Base-by-base conservation (phyloP, 1,140 invertebrate genomes). In the Bombus difficillimus region DNA sequence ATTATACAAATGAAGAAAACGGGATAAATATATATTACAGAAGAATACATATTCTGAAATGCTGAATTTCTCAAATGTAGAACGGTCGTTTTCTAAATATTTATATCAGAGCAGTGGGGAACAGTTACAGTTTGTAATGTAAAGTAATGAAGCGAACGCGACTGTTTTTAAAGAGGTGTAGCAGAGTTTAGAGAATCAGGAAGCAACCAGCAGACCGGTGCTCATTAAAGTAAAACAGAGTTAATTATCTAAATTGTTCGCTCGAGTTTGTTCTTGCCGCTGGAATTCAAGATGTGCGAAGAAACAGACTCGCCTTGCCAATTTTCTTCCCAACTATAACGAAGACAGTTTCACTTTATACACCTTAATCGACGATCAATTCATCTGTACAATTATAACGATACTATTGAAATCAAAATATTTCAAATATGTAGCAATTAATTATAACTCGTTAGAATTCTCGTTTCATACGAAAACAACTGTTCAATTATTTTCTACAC, bases 241-340 rank as follows among this genome's bases (percentile, higher is more conserved):
- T 88, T 89, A 91, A 89, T 91, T 88, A 88, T 68, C 80, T 73
- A 59, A 85, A 80, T 89, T 88, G 84, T 87, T 89, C 77, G 62
- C 85, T 84, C 74, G 76, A 89, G 87, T 74, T 81, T 78, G 43
- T 78, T 79, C 47, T 62, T 39, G 64, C 47, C 32, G 22, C 13
- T 28, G 28, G 39, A 64, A 64, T 78, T 43, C n/a, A 39, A 39
- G 22, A 43, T 1, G 5, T n/a, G 25, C 76, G n/a, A 79, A 79
- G 39, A 68, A 68, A 68, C 18, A 28, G 62, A 47, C 39, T 15
- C 41, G 22, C 15, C n/a, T 34, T 34, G 39, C 6, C 41, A 25
- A 79, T 43, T 66, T 41, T 79, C 41, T 64, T 75, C 15, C 8
- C 10, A 6, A 25, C n/a, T 53, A 4, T 39, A 3, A 8, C 15